These are phyloP conservation scores for Dolichopus griseipennis DNA, from an alignment of 2,888 invertebrate species.

Conservation along the genomic window DNA sequence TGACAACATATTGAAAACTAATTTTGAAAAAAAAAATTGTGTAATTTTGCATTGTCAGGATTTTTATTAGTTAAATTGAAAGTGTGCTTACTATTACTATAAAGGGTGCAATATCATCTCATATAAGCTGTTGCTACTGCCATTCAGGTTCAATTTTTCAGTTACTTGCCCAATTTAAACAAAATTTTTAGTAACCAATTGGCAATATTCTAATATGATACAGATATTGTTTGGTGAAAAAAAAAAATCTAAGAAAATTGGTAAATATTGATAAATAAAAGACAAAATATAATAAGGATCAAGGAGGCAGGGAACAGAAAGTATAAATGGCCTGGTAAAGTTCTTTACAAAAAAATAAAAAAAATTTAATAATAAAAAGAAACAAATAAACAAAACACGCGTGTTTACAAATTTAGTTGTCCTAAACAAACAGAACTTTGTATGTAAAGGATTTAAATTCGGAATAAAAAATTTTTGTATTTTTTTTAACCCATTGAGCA, in stretches of 20 bases:
- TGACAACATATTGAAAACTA: too few species aligned
- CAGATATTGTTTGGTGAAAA: background rate
- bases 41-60: background rate
- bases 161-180: too few species aligned
- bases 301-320: background rate
- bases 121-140: background rate
- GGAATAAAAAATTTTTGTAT: too few species aligned
- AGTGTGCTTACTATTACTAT: background rate
- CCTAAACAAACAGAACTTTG: background rate
- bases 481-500: too few species aligned
- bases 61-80: background rate
- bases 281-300: background rate
- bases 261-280: background rate
- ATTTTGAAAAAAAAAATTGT: background rate
- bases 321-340: too few species aligned
- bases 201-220: too few species aligned
- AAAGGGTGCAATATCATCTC: background rate
- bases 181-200: too few species aligned
- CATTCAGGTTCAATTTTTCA: too few species aligned
- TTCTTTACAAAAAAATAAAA: too few species aligned
- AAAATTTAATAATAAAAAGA: background rate
- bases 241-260: background rate
- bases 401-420: background rate
- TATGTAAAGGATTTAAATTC: background rate
- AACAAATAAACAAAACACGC: background rate